These are phyloP conservation scores for Sinhomidia bicolor DNA, from an alignment of 2,888 invertebrate species.

Conservation along the genomic window DNA sequence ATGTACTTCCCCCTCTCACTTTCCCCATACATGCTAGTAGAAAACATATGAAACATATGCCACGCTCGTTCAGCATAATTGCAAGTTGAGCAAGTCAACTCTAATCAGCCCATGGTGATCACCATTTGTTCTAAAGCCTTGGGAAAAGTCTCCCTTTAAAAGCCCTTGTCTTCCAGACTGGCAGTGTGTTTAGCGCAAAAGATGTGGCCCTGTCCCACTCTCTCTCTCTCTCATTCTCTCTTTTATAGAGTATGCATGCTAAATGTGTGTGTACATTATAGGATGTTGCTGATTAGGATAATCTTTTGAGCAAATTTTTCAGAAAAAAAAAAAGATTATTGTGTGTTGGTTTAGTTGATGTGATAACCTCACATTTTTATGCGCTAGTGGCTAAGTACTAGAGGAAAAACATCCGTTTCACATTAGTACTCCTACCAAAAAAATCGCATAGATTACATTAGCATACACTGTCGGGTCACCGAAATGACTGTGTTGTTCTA, in stretches of 20 bases:
- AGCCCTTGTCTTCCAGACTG: not conserved
- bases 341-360: not conserved
- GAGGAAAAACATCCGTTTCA: slow-evolving; percentile 44
- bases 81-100: slow-evolving; percentile 64
- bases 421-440: slow-evolving; percentile 23
- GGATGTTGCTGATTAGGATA: slow-evolving; percentile 23
- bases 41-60: slow-evolving; percentile 53
- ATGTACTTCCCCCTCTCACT: not conserved
- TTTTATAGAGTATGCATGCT: not conserved
- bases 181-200: not conserved
- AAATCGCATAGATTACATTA: slow-evolving; percentile 10
- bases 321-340: slow-evolving; percentile 27
- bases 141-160: not conserved
- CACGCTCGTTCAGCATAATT: slow-evolving; percentile 59
- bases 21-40: not conserved
- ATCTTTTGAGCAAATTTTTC: slow-evolving; percentile 31
- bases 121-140: slow-evolving; percentile 47
- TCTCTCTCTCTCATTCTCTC: not conserved
- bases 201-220: not conserved
- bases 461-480: not conserved
- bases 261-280: not conserved
- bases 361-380: slow-evolving; percentile 31
- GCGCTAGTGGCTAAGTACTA: slow-evolving; percentile 17
- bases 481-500: no score
- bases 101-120: slow-evolving; percentile 60